These are phyloP conservation scores for Gymnobelideus leadbeateri DNA, from an alignment of 2,113 vertebrate genomes.

Conservation along the genomic window DNA sequence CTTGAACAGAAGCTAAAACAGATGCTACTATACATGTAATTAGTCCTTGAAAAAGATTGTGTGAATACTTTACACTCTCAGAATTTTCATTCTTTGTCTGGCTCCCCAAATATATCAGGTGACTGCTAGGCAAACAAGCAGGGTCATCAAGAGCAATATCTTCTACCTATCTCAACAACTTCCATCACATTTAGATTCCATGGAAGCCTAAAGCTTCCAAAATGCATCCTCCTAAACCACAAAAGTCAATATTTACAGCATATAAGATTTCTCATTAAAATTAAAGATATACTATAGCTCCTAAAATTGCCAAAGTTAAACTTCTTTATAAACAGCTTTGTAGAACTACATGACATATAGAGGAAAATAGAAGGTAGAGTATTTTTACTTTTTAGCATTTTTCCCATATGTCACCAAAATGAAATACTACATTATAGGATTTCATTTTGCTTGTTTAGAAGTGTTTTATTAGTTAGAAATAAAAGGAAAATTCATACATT, in stretches of 20 bases:
- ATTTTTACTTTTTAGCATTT: neutral
- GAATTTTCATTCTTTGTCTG: neutral
- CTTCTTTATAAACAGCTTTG: slow-evolving; percentile 1
- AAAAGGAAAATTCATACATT: slow-evolving; percentile 30
- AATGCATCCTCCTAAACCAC: slow-evolving; percentile 14
- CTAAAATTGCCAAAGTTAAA: neutral
- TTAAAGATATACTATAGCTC: neutral
- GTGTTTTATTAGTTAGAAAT: slow-evolving; percentile 14
- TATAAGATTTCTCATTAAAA: slow-evolving; percentile 15
- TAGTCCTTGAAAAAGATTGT: slow-evolving; percentile 33
- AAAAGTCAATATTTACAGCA: slow-evolving; percentile 23
- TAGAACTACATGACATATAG: neutral
- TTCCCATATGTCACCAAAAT: slow-evolving; percentile 1
- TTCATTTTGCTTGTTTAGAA: slow-evolving; percentile 56
- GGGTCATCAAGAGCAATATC: slow-evolving; percentile 28
- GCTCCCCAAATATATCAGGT: slow-evolving; percentile 52
- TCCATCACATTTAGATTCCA: slow-evolving; percentile 37
- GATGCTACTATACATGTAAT: slow-evolving; percentile 39
- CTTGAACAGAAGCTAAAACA: slow-evolving; percentile 58
- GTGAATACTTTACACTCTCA: slow-evolving; percentile 16
- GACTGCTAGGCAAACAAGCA: slow-evolving; percentile 33
- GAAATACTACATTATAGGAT: neutral
- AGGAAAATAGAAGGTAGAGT: slow-evolving; percentile 11
- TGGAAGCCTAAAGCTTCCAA: slow-evolving; percentile 16
- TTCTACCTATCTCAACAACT: neutral